Conservation (phyloP, 2,888 invertebrate species). For the Metalampra italica region DNA sequence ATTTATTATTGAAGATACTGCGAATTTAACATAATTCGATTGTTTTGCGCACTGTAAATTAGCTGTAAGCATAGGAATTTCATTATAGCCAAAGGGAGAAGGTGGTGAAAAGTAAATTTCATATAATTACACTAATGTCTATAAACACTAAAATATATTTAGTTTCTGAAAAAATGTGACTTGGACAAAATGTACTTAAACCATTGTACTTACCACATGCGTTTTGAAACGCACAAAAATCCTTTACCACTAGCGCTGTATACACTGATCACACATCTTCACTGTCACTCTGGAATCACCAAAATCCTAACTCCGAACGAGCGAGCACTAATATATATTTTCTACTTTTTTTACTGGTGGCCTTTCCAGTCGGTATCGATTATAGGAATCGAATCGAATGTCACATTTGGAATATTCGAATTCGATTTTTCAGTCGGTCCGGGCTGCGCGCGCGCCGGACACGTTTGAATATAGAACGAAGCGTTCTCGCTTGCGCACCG, state of each 20-base stretch:
- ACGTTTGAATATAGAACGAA: conserved; percentile 56
- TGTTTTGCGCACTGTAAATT: too few relatives aligned
- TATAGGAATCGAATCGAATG: conserved; percentile 28
- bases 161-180: too few relatives aligned
- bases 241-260: conserved; percentile 50
- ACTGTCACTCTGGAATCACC: conserved; percentile 26
- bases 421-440: conserved; percentile 41
- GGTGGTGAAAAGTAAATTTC: too few relatives aligned
- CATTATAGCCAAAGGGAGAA: too few relatives aligned
- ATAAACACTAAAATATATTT: too few relatives aligned
- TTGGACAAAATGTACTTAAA: too few relatives aligned
- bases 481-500: conserved; percentile 39
- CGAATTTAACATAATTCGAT: too few relatives aligned
- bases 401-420: conserved; percentile 34
- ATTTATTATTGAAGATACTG: too few relatives aligned
- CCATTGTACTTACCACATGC: conserved; percentile 45
- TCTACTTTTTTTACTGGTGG: conserved; percentile 30
- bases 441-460: conserved; percentile 61
- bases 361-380: conserved; percentile 67
- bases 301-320: conserved; percentile 24
- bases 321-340: conserved; percentile 12
- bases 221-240: conserved; percentile 34
- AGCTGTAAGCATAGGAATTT: too few relatives aligned
- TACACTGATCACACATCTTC: conserved; percentile 69
- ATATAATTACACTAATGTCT: too few relatives aligned